Percentiles rank a stretch among this genome's conserved stretches.
phyloP scores from a whole-genome alignment of 2,113 vertebrate species.

The Bucco capensis region DNA sequence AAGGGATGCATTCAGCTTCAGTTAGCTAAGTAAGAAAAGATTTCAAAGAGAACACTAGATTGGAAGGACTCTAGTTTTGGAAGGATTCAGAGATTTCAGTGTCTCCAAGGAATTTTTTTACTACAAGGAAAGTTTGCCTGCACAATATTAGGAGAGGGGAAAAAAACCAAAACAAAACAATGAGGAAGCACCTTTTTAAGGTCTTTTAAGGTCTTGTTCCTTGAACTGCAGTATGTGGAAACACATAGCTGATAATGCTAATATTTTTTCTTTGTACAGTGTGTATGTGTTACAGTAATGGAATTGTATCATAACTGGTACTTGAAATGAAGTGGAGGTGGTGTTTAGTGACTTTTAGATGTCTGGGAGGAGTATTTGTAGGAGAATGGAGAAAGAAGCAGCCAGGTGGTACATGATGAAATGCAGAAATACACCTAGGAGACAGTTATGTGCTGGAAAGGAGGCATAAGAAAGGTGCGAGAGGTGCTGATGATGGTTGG shows the following conservation, averaged over 20 bases:
- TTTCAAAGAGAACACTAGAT: not conserved
- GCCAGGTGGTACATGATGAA: not conserved
- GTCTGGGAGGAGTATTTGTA: not conserved
- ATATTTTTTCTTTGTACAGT: not conserved
- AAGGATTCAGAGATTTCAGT: not conserved
- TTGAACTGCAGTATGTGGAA: not conserved
- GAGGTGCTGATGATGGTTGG: too few species aligned
- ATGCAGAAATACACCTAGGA: not conserved
- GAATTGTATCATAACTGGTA: not conserved
- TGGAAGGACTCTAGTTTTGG: too few species aligned
- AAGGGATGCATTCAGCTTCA: not conserved
- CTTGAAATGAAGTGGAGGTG: not conserved
- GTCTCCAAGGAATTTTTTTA: not conserved
- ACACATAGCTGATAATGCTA: not conserved
- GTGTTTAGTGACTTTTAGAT: not conserved
- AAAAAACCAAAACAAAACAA: not conserved
- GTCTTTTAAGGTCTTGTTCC: not conserved
- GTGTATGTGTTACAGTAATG: not conserved
- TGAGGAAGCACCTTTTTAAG: not conserved
- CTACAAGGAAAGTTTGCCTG: not conserved
- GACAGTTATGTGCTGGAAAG: not conserved
- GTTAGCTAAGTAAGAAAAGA: not conserved
- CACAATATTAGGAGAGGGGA: accelerated
- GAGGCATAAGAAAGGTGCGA: not conserved
- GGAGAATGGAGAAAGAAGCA: not conserved